phyloP scores from a whole-genome alignment of 2,797 vertebrate species.

The Fundulus diaphanus region DNA sequence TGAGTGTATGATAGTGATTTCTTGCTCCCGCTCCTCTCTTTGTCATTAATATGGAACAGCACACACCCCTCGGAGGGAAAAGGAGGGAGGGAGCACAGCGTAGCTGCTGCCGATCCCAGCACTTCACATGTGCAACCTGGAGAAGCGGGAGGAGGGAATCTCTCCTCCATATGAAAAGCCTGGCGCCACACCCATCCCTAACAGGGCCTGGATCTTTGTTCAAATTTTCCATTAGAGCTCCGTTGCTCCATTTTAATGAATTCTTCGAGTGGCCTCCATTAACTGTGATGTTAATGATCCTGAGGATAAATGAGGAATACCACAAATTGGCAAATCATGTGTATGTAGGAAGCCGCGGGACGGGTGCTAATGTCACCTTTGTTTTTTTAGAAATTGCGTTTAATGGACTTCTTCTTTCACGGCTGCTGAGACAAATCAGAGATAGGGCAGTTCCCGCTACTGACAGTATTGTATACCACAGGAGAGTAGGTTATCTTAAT shows the following conservation, averaged over 20 bases:
- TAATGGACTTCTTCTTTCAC: constrained; percentile 51
- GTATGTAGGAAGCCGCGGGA: constrained; percentile 37
- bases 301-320: constrained; percentile 47
- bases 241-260: constrained; percentile 69
- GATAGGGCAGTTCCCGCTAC: constrained; percentile 31
- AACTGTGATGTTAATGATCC: constrained; percentile 67
- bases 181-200: constrained; percentile 73
- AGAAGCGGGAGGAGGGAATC: constrained; percentile 12
- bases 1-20: constrained; percentile 79
- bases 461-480: constrained; percentile 32
- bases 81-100: constrained; percentile 57
- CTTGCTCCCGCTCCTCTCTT: constrained; percentile 74
- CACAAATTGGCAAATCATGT: constrained; percentile 29
- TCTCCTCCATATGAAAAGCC: constrained; percentile 75
- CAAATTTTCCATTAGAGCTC: constrained; percentile 66
- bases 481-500: constrained; percentile 47
- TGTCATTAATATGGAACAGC: constrained; percentile 81
- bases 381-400: constrained; percentile 54
- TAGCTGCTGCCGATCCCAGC: constrained; percentile 65
- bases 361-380: constrained; percentile 51
- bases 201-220: constrained; percentile 72
- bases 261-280: constrained; percentile 64
- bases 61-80: constrained; percentile 72
- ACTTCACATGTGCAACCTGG: constrained; percentile 70
- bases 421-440: constrained; percentile 47